Evolutionary conservation across 2,888 invertebrate genomes (phyloP), one percentile per base, ranked within the genome.

Genomic region (Platycheirus albimanus): DNA sequence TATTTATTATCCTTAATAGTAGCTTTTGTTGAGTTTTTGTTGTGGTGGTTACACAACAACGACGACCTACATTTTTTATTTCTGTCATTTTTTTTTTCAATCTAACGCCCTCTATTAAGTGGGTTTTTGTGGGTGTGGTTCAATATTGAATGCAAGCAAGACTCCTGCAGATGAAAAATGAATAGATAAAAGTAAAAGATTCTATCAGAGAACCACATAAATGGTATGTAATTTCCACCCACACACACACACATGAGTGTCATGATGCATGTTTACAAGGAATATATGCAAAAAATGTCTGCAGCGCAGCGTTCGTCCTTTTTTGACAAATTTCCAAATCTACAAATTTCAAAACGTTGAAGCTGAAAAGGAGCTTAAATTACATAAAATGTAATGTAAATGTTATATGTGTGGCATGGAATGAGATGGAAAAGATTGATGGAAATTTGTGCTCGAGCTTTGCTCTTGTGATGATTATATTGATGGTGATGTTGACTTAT

Each of bases 181-280:
- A 4, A 3, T 5, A 11, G 36, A 36, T 41, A n/a, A 47, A 24
- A 15, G 20, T 36, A 13, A 17, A 33, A 47, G 20, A 33, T 56
- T 56, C 45, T 33, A 15, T 56, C 33, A 17, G 7, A 13, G 19
- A 56, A 52, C 51, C 52, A 28, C 51, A 63, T 71, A 63, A 71
- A 71, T 71, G 51, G 41, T 63, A 33, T 49, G 20, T 41, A 47
- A 52, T 63, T 47, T 61, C 58, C 67, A 58, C 45, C 71, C 63
- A 49, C 52, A 10, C 13, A 41, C 13, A 11, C 24, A 4, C 24
- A 24, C 5, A n/a, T n/a, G n/a, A n/a, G 30, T 33, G 30, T 4
- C 30, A 33, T 33, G 3, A 24, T 24, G 30, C 7, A 24, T 24
- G 24, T 6, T 24, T 24, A 24, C 24, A 24, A 24, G 24, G n/a